Percentiles rank a stretch among this genome's conserved stretches.
Evolutionary conservation across 2,888 invertebrate genomes (phyloP).

Genomic region (Hedya salicella): DNA sequence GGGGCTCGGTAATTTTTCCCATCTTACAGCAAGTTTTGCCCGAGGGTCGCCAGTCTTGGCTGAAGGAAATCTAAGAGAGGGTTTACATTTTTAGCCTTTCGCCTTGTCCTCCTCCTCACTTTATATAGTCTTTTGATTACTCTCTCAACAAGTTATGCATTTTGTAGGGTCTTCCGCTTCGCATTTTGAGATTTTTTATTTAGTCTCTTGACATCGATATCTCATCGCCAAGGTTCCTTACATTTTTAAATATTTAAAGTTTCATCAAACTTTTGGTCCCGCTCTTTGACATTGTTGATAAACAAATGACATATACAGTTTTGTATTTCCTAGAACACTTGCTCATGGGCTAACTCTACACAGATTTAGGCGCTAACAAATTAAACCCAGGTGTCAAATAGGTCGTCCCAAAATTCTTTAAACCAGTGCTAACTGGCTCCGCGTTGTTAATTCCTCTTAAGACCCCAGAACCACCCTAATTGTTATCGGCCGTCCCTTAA

Average conservation of each 20-base stretch:
- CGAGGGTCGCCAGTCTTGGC: conserved; percentile 76
- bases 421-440: conserved; percentile 75
- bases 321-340: too few species aligned
- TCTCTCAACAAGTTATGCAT: conserved; percentile 85
- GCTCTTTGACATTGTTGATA: too few species aligned
- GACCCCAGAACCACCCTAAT: conserved; percentile 81
- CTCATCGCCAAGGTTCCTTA: neutral
- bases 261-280: neutral
- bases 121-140: conserved; percentile 85
- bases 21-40: conserved; percentile 81
- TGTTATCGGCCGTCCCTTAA: conserved; percentile 82
- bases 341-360: too few species aligned
- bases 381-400: conserved; percentile 18
- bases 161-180: conserved; percentile 76
- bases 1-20: conserved; percentile 82
- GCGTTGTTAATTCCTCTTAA: conserved; percentile 80
- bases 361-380: neutral
- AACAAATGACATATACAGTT: neutral
- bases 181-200: conserved; percentile 72
- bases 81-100: conserved; percentile 84
- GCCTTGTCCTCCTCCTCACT: conserved; percentile 81
- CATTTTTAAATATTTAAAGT: neutral
- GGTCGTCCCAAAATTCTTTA: conserved; percentile 54
- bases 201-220: conserved; percentile 5
- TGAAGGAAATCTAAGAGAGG: conserved; percentile 80